Base-by-base conservation (phyloP, 2,888 invertebrate species). In the Drosophila ochracea region DNA sequence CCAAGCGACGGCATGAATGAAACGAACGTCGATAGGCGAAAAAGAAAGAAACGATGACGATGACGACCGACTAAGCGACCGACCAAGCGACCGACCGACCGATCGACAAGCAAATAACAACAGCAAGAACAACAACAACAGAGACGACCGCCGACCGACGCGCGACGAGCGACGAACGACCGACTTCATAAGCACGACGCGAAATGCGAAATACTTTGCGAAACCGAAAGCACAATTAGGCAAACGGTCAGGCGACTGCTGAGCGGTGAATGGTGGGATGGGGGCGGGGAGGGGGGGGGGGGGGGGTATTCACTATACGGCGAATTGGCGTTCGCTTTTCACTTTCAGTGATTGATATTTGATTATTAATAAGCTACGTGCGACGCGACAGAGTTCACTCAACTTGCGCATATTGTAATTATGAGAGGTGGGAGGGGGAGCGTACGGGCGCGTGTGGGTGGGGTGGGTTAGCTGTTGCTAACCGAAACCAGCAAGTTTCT, bases 1-100 rank as follows among this genome's bases (percentile, higher is more conserved):
- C 90, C 84, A 58, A 58, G 31, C 21, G 64, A 68, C 73, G 74
- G 67, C 79, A 88, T 88, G 84, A 84, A 88, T 84, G 84, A 88
- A 85, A 79, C 76, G 76, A 71, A 52, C 66, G 68, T 52, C 72
- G 70, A 84, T 74, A 78, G 66, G 61, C 75, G 72, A 63, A 52
- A 47, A 31, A 50, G 58, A 68, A 64, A n/a, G n/a, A n/a, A 61
- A 69, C 60, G 83, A 73, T 49, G 67, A 65, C 39, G 62, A 21
- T 5, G 41, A 10, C 21, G 28, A 52, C 25, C 35, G 30, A 65
- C 50, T 1, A 28, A 30, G 30, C 39, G 43, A 58, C 55, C 62
- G 35, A 55, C 59, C 1, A 28, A 30, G 30, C 39, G 43, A 58
- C 37, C 47, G 21, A 33, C 19, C 54, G 55, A 58, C 2, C n/a